These are phyloP conservation scores for Ailurus styani DNA, from an alignment of 2,113 vertebrate genomes.

Conservation along the genomic window DNA sequence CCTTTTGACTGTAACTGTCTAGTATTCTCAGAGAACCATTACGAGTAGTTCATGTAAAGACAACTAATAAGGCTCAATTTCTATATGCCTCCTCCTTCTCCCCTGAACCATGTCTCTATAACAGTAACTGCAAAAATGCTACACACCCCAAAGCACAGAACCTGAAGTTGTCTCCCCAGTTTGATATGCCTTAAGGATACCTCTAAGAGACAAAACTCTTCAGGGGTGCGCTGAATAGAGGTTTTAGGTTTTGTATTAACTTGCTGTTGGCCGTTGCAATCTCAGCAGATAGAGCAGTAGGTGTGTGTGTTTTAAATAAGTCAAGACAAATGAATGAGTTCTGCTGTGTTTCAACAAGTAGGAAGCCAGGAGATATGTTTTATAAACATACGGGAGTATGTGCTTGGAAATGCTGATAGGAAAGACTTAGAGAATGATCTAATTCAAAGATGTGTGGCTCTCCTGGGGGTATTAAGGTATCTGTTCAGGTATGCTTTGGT, in stretches of 20 bases:
- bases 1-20: not conserved
- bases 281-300: not conserved
- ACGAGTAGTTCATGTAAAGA: not conserved
- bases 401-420: not conserved
- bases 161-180: not conserved
- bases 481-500: not conserved
- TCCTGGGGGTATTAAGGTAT: not conserved
- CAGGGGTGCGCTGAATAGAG: not conserved
- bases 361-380: not conserved
- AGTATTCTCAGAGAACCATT: not conserved
- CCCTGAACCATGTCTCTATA: not conserved
- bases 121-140: not conserved
- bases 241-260: not conserved
- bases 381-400: slow-evolving; percentile 1
- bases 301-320: slow-evolving; percentile 28
- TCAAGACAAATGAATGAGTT: slow-evolving; percentile 15
- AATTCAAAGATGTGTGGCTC: not conserved
- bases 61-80: not conserved
- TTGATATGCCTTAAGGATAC: not conserved
- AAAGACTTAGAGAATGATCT: not conserved
- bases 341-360: slow-evolving; percentile 8
- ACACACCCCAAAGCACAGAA: not conserved
- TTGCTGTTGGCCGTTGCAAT: not conserved
- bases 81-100: not conserved
- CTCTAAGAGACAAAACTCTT: not conserved